Evolutionary conservation across 2,888 invertebrate genomes (phyloP), one percentile per base, ranked within the genome.

Genomic region (Bugula neritina): DNA sequence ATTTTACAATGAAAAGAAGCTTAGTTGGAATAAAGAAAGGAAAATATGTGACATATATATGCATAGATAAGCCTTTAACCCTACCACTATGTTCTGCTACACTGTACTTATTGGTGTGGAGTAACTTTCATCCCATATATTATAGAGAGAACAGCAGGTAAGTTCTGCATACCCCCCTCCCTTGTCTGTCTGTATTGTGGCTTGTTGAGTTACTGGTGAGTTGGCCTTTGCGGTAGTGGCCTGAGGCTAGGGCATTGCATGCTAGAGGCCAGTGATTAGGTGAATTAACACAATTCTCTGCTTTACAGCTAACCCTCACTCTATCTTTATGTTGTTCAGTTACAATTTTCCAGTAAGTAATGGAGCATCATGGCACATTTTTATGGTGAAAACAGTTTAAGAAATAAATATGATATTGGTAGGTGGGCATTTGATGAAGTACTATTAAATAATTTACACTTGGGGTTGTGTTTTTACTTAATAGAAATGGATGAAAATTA

Each of bases 401-500:
- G n/a, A n/a, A n/a, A n/a, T n/a, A n/a, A n/a, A n/a, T n/a, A n/a
- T n/a, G n/a, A n/a, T n/a, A n/a, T n/a, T n/a, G n/a, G n/a, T n/a
- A n/a, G n/a, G n/a, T n/a, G n/a, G n/a, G 43, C 17, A 43, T 43
- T 43, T 43, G 43, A 17, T 43, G 43, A 43, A 17, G 43, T 5
- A 5, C 17, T 43, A 5, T 10, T 17, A 10, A 43, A 17, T 43
- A 43, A 5, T 43, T 43, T 17, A 43, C 17, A 43, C 43, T 43
- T n/a, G n/a, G n/a, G n/a, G n/a, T n/a, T n/a, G n/a, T n/a, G 43
- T 10, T 43, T 43, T 17, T 43, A 3, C 17, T 43, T 43, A 43
- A 17, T 31, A 63, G 63, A 63, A 63, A 63, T 63, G 63, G 63
- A 29, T 63, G 63, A 63, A 63, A 34, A 63, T 63, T 25, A 63